Evolutionary conservation across 1,140 invertebrate genomes (phyloP), one percentile per base, ranked within the genome.

Genomic region (Neodiprion lecontei): DNA sequence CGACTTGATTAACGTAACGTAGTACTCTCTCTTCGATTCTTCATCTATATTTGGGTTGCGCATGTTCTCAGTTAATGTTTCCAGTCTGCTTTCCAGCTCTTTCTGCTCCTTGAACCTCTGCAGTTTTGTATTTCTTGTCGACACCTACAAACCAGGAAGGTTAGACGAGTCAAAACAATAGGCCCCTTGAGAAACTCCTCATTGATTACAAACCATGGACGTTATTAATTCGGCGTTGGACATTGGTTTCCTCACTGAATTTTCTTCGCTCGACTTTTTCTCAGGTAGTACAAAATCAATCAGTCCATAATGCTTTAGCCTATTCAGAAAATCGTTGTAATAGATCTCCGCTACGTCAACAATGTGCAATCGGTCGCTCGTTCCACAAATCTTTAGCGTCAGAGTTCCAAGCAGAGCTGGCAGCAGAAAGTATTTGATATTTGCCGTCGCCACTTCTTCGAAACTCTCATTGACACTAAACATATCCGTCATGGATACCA

Each of bases 401-500:
- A 97, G 87, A 12, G 91, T 92, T 0, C 95, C 96, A 11, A 98
- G 89, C n/a, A 96, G 86, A 21, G 93, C 95, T 0, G 96, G 96
- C 14, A 97, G 82, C 1, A 97, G 85, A 69, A 97, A 90, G 80
- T 96, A 96, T 82, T 95, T 96, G 2, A 99, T 84, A 81, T 96
- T 93, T 77, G 93, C 92, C 12, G 96, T 96, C 0, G 95, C 87
- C 11, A 98, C 84, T 89, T 99, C 97, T 71, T 97, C 95, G 66
- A 96, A 89, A 40, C 88, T 89, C 90, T 99, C 97, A 89, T 98
- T 98, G 48, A 86, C 85, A 85, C 96, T 97, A 81, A 98, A 98
- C 85, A 98, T 91, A 67, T 91, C 93, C 0, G 94, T 89, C 61
- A 93, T 76, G 8, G 95, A 96, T 0, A 97, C 95, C 70, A 96